phyloP scores from a whole-genome alignment of 1,140 invertebrate genomes.

The Panagrolaimus sp. region DNA sequence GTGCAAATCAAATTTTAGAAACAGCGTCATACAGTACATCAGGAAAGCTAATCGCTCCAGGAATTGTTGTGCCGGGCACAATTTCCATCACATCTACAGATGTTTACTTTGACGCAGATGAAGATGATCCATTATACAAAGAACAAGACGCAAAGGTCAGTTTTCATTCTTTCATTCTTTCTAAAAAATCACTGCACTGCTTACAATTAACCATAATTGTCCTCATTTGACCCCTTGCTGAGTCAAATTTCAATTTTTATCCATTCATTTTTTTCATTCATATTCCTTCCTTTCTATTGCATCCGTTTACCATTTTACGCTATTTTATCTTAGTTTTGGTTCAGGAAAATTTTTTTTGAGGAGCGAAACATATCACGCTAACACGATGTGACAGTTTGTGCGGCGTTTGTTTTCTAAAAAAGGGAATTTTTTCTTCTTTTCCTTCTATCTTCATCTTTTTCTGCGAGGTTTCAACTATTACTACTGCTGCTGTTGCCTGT shows the following conservation, averaged over 20 bases:
- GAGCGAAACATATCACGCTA: conserved; percentile 7
- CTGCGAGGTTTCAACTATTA: no score
- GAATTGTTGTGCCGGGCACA: conserved; percentile 79
- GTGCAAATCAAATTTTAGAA: conserved; percentile 69
- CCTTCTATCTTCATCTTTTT: no score
- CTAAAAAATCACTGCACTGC: not conserved
- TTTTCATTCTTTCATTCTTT: conserved; percentile 11
- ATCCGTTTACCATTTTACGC: no score
- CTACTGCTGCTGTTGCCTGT: no score
- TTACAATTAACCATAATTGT: conserved; percentile 1
- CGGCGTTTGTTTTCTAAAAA: not conserved
- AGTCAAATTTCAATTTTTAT: no score
- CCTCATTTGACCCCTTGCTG: not conserved
- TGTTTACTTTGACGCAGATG: conserved; percentile 96
- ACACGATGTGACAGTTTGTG: conserved; percentile 13
- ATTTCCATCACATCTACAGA: conserved; percentile 94
- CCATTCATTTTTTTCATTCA: no score
- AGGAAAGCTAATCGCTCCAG: conserved; percentile 82
- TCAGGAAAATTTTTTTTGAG: no score
- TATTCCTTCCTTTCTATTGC: no score
- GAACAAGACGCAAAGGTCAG: conserved; percentile 84
- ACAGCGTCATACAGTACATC: conserved; percentile 69
- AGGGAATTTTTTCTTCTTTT: no score
- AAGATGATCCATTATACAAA: conserved; percentile 87
- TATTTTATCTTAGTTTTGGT: no score